Conservation (phyloP, 2,797 vertebrate genomes). For the Coracias cyanogaster region DNA sequence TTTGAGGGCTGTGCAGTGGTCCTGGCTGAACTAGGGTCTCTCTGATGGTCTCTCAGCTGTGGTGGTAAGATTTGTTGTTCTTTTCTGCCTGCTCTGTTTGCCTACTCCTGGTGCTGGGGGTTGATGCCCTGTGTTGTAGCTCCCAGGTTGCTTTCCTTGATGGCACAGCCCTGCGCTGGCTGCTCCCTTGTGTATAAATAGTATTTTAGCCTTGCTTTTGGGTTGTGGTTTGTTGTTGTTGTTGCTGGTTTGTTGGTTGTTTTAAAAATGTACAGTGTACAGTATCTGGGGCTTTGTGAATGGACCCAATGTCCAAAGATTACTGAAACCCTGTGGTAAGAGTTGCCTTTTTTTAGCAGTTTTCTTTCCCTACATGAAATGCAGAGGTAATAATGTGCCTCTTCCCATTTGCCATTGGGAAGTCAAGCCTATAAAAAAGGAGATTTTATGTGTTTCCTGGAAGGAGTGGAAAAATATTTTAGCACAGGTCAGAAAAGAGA, state of each 20-base stretch:
- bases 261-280: rapidly evolving
- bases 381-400: rapidly evolving
- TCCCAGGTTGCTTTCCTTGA: rapidly evolving
- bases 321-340: rapidly evolving
- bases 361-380: rapidly evolving
- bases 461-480: neutral
- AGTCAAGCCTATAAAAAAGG: neutral
- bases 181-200: rapidly evolving
- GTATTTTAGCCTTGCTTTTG: neutral
- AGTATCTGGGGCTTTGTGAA: neutral
- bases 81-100: rapidly evolving
- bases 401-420: neutral
- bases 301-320: rapidly evolving
- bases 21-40: no score
- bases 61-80: no score
- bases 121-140: rapidly evolving
- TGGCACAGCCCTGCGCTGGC: rapidly evolving
- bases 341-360: rapidly evolving
- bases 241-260: neutral
- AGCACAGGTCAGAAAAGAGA: neutral
- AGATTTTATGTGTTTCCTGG: rapidly evolving
- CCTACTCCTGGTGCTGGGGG: rapidly evolving
- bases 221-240: no score
- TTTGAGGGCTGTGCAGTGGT: rapidly evolving
- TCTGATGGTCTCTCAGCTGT: rapidly evolving